phyloP scores from a whole-genome alignment of 2,113 vertebrate genomes.

The Sorex fumeus region DNA sequence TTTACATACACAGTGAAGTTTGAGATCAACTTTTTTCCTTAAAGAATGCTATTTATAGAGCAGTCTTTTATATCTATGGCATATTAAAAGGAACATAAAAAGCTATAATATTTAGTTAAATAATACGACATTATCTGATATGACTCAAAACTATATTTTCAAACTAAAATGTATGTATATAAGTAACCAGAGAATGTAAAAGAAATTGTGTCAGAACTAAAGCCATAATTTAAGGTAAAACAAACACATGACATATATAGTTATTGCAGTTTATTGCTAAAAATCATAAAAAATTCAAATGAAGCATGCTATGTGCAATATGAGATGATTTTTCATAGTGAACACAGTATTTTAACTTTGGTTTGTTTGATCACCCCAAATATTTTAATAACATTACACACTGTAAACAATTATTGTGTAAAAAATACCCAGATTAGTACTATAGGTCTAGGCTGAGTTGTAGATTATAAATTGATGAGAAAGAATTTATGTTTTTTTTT shows the following conservation, averaged over 20 bases:
- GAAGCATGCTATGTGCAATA: neutral
- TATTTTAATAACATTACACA: constrained; percentile 30
- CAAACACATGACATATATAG: neutral
- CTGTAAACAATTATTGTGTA: neutral
- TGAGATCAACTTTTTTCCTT: neutral
- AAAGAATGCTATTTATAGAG: neutral
- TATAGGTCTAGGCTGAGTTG: neutral
- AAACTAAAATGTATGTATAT: constrained; percentile 39
- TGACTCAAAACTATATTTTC: constrained; percentile 37
- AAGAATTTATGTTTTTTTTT: neutral
- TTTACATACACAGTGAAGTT: neutral
- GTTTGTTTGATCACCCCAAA: neutral
- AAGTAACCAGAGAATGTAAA: constrained; percentile 20
- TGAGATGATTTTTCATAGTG: neutral
- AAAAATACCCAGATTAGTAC: neutral
- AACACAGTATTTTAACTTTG: neutral
- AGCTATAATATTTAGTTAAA: neutral
- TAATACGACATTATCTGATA: constrained; percentile 28
- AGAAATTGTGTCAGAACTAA: neutral
- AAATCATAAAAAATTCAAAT: constrained; percentile 32
- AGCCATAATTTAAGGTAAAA: constrained; percentile 32
- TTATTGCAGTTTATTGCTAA: neutral
- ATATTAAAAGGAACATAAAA: neutral
- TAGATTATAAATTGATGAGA: neutral
- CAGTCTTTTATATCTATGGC: neutral